phyloP scores from a whole-genome alignment of 1,140 invertebrate species.

The Acromyrmex echinatior region DNA sequence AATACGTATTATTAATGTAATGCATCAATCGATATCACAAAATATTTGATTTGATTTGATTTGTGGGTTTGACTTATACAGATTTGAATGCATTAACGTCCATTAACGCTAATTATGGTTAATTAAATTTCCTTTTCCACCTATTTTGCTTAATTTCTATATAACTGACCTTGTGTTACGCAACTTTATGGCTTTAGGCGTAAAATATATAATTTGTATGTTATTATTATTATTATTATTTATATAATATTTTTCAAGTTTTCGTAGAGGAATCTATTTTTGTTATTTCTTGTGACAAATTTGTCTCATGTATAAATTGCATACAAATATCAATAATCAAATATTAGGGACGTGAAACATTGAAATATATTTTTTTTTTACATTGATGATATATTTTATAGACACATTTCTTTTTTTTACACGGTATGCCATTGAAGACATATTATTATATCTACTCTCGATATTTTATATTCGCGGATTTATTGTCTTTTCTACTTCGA shows the following conservation, averaged over 20 bases:
- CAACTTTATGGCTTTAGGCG: neutral
- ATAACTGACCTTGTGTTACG: neutral
- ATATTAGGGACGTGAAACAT: neutral
- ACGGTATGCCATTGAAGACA: neutral
- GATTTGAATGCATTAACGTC: slow-evolving; percentile 50
- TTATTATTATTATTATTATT: no score
- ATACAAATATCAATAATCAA: neutral
- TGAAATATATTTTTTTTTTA: neutral
- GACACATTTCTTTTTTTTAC: neutral
- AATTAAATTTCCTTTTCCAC: slow-evolving; percentile 32
- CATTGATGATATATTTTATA: neutral
- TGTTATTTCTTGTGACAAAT: neutral
- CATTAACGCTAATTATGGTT: slow-evolving; percentile 47
- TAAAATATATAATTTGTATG: neutral
- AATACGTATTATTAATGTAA: slow-evolving; percentile 35
- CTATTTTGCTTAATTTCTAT: neutral
- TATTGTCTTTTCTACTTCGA: slow-evolving; percentile 3
- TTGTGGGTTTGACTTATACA: slow-evolving; percentile 28
- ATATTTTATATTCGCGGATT: slow-evolving; percentile 10
- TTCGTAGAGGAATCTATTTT: neutral
- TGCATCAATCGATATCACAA: slow-evolving; percentile 33
- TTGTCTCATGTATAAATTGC: neutral
- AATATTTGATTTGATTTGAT: slow-evolving; percentile 49
- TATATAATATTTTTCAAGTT: neutral
- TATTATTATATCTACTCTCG: neutral